Conservation (phyloP, 2,113 vertebrate species). For the Ochotona princeps region DNA sequence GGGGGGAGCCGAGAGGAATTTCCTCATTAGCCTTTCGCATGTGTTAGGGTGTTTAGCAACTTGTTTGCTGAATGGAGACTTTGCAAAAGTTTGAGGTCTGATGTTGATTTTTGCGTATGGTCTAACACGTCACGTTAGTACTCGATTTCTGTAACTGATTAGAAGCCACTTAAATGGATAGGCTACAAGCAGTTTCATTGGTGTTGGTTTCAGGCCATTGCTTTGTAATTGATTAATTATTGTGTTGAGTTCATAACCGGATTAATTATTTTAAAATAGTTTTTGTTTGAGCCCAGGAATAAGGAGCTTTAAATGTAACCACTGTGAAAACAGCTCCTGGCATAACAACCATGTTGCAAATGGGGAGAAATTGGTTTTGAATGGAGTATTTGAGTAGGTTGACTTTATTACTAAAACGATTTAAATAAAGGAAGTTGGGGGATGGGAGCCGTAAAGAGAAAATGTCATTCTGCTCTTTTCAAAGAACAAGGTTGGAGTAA, state of each 20-base stretch:
- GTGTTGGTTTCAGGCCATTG: constrained; percentile 20
- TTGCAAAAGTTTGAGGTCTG: constrained; percentile 47
- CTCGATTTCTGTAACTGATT: constrained; percentile 49
- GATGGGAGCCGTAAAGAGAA: constrained; percentile 68
- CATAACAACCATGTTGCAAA: neutral
- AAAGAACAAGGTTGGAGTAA: constrained; percentile 72
- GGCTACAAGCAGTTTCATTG: constrained; percentile 23
- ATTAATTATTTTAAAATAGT: constrained; percentile 67
- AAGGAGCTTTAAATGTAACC: neutral
- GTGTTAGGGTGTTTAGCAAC: neutral
- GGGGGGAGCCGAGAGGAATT: neutral
- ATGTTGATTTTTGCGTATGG: neutral
- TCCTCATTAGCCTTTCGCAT: constrained; percentile 37
- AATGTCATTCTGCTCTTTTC: constrained; percentile 76
- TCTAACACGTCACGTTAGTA: constrained; percentile 8
- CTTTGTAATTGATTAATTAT: constrained; percentile 66
- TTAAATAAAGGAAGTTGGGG: constrained; percentile 60
- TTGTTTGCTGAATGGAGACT: constrained; percentile 26
- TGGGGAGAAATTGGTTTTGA: constrained; percentile 26
- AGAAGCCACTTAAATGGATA: constrained; percentile 37
- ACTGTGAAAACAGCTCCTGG: neutral
- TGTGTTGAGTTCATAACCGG: constrained; percentile 54
- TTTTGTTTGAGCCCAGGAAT: neutral
- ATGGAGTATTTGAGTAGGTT: constrained; percentile 60
- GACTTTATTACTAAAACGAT: constrained; percentile 70